Evolutionary conservation across 1,140 invertebrate genomes (phyloP).

Genomic region (Cephus cinctus): DNA sequence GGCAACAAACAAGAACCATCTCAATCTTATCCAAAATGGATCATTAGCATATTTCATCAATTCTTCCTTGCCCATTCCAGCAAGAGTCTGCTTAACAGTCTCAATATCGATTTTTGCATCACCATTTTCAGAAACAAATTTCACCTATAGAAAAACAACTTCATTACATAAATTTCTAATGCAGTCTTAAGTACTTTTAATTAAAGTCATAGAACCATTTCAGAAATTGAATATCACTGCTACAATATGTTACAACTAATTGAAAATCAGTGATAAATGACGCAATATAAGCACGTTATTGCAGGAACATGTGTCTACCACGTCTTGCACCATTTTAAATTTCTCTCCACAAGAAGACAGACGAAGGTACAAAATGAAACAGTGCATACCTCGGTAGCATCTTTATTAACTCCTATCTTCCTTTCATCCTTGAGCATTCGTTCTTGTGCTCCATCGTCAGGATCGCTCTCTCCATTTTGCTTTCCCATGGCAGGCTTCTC

Average conservation of each 20-base stretch:
- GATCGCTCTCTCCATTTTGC: slow-evolving; percentile 43
- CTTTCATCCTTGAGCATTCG: slow-evolving; percentile 66
- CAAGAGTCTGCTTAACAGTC: slow-evolving; percentile 60
- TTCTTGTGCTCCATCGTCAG: slow-evolving; percentile 64
- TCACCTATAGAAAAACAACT: slow-evolving; percentile 54
- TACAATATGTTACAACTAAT: not conserved
- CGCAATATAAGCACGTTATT: not conserved
- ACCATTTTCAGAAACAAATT: slow-evolving; percentile 76
- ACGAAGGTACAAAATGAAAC: not conserved
- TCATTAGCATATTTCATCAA: slow-evolving; percentile 89
- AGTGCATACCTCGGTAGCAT: slow-evolving; percentile 53
- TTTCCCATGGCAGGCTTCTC: slow-evolving; percentile 53
- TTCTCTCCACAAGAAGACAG: no score
- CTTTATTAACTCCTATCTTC: slow-evolving; percentile 60
- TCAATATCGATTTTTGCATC: slow-evolving; percentile 85
- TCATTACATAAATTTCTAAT: no score
- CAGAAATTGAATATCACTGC: no score
- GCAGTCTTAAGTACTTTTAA: no score
- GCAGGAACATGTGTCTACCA: no score
- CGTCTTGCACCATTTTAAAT: no score
- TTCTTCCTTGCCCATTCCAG: slow-evolving; percentile 87
- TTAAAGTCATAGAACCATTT: no score
- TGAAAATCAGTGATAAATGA: not conserved
- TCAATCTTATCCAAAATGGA: slow-evolving; percentile 85
- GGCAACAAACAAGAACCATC: slow-evolving; percentile 80